Evolutionary conservation across 2,113 vertebrate species (phyloP).

Genomic region (Clupea harengus): DNA sequence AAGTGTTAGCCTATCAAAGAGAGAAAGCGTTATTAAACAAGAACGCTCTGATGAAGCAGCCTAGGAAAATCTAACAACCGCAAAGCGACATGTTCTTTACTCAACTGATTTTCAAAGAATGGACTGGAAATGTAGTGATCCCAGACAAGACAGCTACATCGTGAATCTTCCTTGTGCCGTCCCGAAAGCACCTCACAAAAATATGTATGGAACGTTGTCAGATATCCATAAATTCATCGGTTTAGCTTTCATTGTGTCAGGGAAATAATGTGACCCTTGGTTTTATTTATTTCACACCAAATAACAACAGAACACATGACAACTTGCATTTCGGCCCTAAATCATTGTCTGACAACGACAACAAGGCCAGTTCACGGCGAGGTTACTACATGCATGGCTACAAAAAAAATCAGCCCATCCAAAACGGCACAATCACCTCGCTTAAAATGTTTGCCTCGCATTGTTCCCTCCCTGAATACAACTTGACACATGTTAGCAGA

Average conservation of each 20-base stretch:
- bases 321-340: neutral
- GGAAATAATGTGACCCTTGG: neutral
- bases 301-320: constrained; percentile 9
- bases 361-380: constrained; percentile 31
- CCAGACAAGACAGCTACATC: neutral
- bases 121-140: too few relatives aligned
- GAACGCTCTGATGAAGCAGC: too few relatives aligned
- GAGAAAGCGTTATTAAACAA: too few relatives aligned
- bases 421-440: constrained; percentile 48
- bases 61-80: neutral
- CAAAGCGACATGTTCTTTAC: too few relatives aligned
- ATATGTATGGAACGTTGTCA: neutral
- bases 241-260: neutral
- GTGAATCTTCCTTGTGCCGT: neutral
- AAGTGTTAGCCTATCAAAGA: too few relatives aligned
- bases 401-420: constrained; percentile 39
- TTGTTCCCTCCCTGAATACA: constrained; percentile 34
- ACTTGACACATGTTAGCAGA: constrained; percentile 27
- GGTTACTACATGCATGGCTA: constrained; percentile 20
- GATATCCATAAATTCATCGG: neutral
- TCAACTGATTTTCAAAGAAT: neutral
- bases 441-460: constrained; percentile 22
- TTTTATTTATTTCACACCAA: neutral
- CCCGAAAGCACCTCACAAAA: neutral
- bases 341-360: constrained; percentile 33